Percentiles rank a stretch among this genome's conserved stretches.
Conservation (phyloP, 1,140 invertebrate genomes). For the Stegodyphus mimosarum region DNA sequence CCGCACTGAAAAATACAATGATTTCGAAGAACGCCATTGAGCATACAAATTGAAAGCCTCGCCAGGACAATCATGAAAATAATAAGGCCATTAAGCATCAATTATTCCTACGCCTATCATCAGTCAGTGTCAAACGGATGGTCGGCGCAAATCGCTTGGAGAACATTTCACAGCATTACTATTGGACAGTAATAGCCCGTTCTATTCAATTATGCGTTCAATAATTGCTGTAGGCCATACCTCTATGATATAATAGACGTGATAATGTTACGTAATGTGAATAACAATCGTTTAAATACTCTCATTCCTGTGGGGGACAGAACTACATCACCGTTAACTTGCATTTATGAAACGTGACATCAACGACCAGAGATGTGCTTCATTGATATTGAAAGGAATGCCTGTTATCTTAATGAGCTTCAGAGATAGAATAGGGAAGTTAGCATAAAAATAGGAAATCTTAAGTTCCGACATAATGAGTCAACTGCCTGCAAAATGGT, state of each 20-base stretch:
- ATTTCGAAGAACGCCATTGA: too few species aligned
- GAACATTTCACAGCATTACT: slow-evolving; percentile 14
- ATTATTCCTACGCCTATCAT: slow-evolving; percentile 22
- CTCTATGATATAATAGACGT: slow-evolving; percentile 26
- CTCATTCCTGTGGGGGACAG: slow-evolving; percentile 4
- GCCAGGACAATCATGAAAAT: slow-evolving; percentile 10
- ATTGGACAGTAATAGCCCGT: slow-evolving; percentile 15
- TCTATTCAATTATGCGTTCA: slow-evolving; percentile 20
- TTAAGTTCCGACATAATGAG: too few species aligned
- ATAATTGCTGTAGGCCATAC: slow-evolving; percentile 11
- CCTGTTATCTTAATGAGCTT: too few species aligned
- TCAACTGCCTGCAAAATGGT: too few species aligned
- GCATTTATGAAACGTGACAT: slow-evolving; percentile 19
- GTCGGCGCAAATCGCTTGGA: neutral
- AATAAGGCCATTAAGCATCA: slow-evolving; percentile 22
- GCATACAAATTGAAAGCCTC: too few species aligned
- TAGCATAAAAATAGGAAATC: too few species aligned
- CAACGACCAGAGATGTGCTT: neutral
- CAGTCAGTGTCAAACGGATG: slow-evolving; percentile 20
- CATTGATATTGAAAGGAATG: neutral
- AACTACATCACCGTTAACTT: neutral
- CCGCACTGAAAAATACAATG: too few species aligned
- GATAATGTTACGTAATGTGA: slow-evolving; percentile 25
- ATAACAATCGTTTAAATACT: slow-evolving; percentile 27
- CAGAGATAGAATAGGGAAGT: too few species aligned